Evolutionary conservation across 2,113 vertebrate genomes (phyloP).

Genomic region (Butorides virescens): DNA sequence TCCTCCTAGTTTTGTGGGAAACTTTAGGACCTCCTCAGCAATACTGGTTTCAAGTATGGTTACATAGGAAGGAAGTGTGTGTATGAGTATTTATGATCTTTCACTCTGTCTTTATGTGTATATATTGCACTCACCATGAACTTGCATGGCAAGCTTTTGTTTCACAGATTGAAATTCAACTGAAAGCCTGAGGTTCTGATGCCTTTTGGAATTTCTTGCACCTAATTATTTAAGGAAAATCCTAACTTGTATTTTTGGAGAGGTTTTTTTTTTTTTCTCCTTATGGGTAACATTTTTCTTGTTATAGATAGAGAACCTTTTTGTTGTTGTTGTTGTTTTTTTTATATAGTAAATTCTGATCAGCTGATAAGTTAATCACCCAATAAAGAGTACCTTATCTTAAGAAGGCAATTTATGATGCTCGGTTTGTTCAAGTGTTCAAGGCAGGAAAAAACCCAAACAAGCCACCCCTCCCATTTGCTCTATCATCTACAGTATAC

Average conservation of each 20-base stretch:
- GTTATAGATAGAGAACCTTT: background rate
- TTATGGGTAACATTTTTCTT: background rate
- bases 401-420: background rate
- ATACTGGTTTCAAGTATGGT: background rate
- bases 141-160: background rate
- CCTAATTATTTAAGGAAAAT: background rate
- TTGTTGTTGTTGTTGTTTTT: conserved; percentile 39
- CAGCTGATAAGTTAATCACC: background rate
- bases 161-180: background rate
- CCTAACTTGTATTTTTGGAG: background rate
- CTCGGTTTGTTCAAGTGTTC: background rate
- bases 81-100: background rate
- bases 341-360: background rate
- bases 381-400: background rate
- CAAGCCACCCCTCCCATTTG: background rate
- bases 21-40: background rate
- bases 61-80: background rate
- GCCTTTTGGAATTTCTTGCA: background rate
- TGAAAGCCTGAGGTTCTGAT: background rate
- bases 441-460: background rate
- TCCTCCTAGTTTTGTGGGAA: background rate
- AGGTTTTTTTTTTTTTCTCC: background rate
- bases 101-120: background rate
- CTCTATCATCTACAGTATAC: background rate
- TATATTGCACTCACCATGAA: background rate